phyloP scores from a whole-genome alignment of 2,113 vertebrate genomes.

The Centropristis striata region DNA sequence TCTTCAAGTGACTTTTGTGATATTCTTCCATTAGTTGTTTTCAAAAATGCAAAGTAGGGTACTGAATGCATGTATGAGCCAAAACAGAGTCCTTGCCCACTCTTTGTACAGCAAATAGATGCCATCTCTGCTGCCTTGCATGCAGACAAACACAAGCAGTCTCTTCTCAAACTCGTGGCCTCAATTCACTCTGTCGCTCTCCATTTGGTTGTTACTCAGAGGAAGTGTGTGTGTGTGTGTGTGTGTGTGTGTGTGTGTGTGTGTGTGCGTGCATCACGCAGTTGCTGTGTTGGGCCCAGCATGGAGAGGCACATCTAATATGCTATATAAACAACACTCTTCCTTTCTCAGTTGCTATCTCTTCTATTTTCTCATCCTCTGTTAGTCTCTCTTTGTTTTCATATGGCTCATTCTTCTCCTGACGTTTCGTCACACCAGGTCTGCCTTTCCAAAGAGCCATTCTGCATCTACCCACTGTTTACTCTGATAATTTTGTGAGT shows the following conservation, averaged over 20 bases:
- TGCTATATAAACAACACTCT: slow-evolving; percentile 47
- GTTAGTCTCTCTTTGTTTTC: slow-evolving; percentile 37
- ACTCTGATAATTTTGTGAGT: slow-evolving; percentile 39
- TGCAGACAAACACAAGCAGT: slow-evolving; percentile 24
- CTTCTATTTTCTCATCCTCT: slow-evolving; percentile 20
- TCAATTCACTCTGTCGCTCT: slow-evolving; percentile 45
- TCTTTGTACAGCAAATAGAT: slow-evolving; percentile 34
- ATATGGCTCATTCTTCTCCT: neutral
- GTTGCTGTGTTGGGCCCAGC: slow-evolving; percentile 3
- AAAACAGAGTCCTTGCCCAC: slow-evolving; percentile 19
- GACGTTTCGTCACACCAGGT: slow-evolving; percentile 41
- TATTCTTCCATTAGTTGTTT: neutral
- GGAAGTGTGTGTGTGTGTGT: neutral
- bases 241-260: neutral
- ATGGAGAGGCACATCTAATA: slow-evolving; percentile 46
- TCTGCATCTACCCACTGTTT: slow-evolving; percentile 33
- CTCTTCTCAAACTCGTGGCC: slow-evolving; percentile 30
- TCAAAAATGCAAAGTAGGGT: slow-evolving; percentile 11
- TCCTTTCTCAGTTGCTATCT: slow-evolving; percentile 16
- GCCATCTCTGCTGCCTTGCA: slow-evolving; percentile 11
- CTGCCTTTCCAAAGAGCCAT: slow-evolving; percentile 23
- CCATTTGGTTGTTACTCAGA: slow-evolving; percentile 35
- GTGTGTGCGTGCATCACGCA: slow-evolving; percentile 19
- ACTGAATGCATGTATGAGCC: neutral
- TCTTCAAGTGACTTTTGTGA: neutral